These are phyloP conservation scores for Arctocebus calabarensis DNA, from an alignment of 2,797 vertebrate species.

Conservation along the genomic window DNA sequence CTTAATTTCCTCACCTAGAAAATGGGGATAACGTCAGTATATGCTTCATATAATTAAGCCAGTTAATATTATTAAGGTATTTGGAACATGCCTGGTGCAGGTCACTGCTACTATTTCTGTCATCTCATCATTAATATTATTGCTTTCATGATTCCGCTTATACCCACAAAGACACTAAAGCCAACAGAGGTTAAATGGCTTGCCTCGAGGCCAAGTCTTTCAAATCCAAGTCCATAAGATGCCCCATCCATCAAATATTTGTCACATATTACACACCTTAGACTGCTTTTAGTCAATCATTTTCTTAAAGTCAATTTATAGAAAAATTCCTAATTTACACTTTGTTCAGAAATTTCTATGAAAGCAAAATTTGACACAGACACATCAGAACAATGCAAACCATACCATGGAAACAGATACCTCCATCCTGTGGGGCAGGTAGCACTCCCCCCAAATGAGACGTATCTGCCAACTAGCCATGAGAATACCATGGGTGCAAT, in stretches of 20 bases:
- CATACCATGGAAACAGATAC: not conserved
- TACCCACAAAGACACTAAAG: not conserved
- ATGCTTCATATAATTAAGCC: not conserved
- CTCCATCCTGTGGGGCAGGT: not conserved
- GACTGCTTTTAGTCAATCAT: not conserved
- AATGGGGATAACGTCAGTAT: not conserved
- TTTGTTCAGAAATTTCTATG: not conserved
- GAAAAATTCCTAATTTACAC: not conserved
- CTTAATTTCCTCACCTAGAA: not conserved
- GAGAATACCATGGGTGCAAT: not conserved
- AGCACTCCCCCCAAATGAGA: not conserved
- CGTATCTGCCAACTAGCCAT: not conserved
- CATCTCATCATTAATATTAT: not conserved
- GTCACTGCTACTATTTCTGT: not conserved
- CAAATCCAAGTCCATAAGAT: not conserved
- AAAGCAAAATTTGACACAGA: not conserved
- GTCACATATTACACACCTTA: not conserved
- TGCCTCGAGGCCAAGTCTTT: not conserved
- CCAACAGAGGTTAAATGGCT: not conserved
- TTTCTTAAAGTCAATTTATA: not conserved
- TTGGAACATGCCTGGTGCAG: not conserved
- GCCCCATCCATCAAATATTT: not conserved
- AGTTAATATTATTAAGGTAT: not conserved
- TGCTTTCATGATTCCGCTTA: conserved; percentile 16
- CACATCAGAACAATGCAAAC: not conserved